Percentiles rank a stretch among this genome's conserved stretches.
phyloP scores from a whole-genome alignment of 1,140 invertebrate genomes.

The fruit fly (Drosophila melanogaster) region Release_6_plus_ISO1_MT NT_037436.4:20220001-20220500 shows the following conservation, averaged over 20 bases:
- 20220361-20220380: slow-evolving; percentile 20
- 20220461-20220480: slow-evolving; percentile 21
- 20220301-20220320: slow-evolving; percentile 66
- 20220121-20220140: slow-evolving; percentile 17
- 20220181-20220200: slow-evolving; percentile 26
- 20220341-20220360: slow-evolving; percentile 38
- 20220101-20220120: slow-evolving; percentile 18
- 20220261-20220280: slow-evolving; percentile 57
- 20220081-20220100: slow-evolving; percentile 21
- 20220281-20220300: slow-evolving; percentile 40
- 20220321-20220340: slow-evolving; percentile 20
- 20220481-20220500: not conserved
- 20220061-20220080: not conserved
- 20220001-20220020: not conserved
- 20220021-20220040: not conserved
- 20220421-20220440: slow-evolving; percentile 26
- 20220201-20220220: slow-evolving; percentile 34
- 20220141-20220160: slow-evolving; percentile 16
- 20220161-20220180: slow-evolving; percentile 39
- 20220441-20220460: slow-evolving; percentile 35
- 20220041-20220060: not conserved
- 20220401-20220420: slow-evolving; percentile 38
- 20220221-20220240: slow-evolving; percentile 17
- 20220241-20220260: slow-evolving; percentile 68
- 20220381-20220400: slow-evolving; percentile 27